Base-by-base conservation (phyloP, 37 sponge, comb jelly and placozoan genomes). In the Corticium candelabrum region DNA sequence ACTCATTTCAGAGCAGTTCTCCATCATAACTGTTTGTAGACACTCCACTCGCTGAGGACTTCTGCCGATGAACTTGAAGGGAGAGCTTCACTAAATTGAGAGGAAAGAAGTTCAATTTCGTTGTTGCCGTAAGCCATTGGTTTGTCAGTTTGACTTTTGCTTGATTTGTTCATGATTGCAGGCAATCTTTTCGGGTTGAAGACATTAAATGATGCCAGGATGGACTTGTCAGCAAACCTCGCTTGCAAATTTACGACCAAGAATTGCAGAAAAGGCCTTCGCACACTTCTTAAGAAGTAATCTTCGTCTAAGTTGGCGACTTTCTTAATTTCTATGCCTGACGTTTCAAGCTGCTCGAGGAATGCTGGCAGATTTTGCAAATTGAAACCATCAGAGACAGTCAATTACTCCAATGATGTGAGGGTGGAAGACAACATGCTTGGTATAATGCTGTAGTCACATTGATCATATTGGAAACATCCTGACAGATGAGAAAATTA, bases 401-500 rank as follows among this genome's bases (percentile, higher is more conserved):
- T 50, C 62, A 50, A 21, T 21, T 50, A 21, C 62, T 11, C 21
- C 21, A 50, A 21, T 11, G 62, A 50, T 50, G 62, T 50, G 15
- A 50, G 21, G 21, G 62, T 50, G 21, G 62, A 50, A 50, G 62
- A 50, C 21, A 50, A 21, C 62, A 50, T 50, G 11, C 62, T 50
- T 21, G 62, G 62, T 50, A 50, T 50, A 50, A 50, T 50, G 62
- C 62, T 50, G 62, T 50, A 50, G 62, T 50, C 62, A 21, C 62
- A 50, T 27, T 50, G 11, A 21, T 21, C 21, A 21, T 50, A 50
- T 21, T 50, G 62, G 62, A 50, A 50, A 21, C 62, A 50, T 50
- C 21, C 21, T 21, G 62, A 50, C 62, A 11, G 62, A 50, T 50
- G 21, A 50, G 62, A 50, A 50, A 50, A 27, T 27, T 50, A 21